Base-by-base conservation (phyloP, 2,113 vertebrate species). In the Myxocyprinus asiaticus region DNA sequence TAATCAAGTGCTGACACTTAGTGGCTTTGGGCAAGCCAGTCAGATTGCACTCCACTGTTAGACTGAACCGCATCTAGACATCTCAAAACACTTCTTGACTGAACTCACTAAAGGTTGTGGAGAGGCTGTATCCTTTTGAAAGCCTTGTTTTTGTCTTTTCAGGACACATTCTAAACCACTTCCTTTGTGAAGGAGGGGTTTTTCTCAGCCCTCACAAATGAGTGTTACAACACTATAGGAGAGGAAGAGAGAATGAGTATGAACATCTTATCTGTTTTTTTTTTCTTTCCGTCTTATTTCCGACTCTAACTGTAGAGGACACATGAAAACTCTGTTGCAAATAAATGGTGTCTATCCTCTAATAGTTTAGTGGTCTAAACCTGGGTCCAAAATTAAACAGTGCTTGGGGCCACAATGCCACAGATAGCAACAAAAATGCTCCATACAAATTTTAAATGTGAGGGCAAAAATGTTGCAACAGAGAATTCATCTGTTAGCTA, bases 151-250 rank as follows among this genome's bases (percentile, higher is more conserved):
- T 63, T 63, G 44, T 74, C 45, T 12, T 50, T 58, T 74, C 58
- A 74, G 44, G 50, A 50, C 71, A 74, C 45, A 50, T 74, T 74
- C 7, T 0, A 42, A 74, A 74, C 58, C 71, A 74, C 71, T 63
- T 74, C 71, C 71, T 74, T 45, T 74, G 9, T 15, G 58, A 74
- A 62, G 7, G 44, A 14, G 71, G 45, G 7, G 4, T 17, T 62
- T 74, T 74, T 48, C 22, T 62, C 71, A 50, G 50, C 58, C 71
- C 5, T 44, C 45, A 50, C 17, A 63, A 63, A 50, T 63, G 12
- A 63, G 71, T 14, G 7, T 70, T 74, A 74, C 58, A 63, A 74
- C 58, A 74, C 71, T 50, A 48, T 59, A 50, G 55, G 55, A 61
- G 44, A 48, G 70, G 53, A 71, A 58, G 68, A 71, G 33, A 58